These are phyloP conservation scores for Rhyacichthys aspro DNA, from an alignment of 2,797 vertebrate genomes.

Conservation along the genomic window DNA sequence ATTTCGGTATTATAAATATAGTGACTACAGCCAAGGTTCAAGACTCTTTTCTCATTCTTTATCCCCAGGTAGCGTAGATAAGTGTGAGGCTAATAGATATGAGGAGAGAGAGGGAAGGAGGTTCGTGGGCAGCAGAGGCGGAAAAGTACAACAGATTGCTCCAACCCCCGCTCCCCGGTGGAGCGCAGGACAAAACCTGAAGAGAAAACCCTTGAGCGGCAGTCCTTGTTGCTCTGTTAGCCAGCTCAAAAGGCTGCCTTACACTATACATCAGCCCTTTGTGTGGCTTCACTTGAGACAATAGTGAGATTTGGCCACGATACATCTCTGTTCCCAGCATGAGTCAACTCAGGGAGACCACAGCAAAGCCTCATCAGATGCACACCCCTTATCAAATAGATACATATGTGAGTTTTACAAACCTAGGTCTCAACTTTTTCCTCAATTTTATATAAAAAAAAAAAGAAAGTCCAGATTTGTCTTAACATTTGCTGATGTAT, in stretches of 20 bases:
- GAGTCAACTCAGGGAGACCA: constrained; percentile 21
- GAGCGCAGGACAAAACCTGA: constrained; percentile 72
- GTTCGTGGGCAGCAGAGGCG: constrained; percentile 42
- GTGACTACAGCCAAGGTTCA: background rate
- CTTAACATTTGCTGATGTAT: background rate
- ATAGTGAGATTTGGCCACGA: constrained; percentile 58
- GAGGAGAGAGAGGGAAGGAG: background rate
- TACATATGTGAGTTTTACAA: background rate
- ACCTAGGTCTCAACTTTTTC: background rate
- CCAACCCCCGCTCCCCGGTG: constrained; percentile 67
- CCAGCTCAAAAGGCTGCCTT: constrained; percentile 65
- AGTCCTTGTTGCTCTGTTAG: constrained; percentile 52
- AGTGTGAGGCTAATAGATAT: constrained; percentile 25
- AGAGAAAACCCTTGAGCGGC: constrained; percentile 58
- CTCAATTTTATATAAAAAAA: background rate
- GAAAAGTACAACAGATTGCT: constrained; percentile 77
- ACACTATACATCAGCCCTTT: constrained; percentile 59
- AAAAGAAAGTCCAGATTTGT: no score
- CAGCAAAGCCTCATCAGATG: background rate
- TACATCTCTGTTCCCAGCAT: constrained; percentile 62
- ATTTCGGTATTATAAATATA: background rate
- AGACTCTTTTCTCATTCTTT: background rate
- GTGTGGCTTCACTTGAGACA: constrained; percentile 47
- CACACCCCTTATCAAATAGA: background rate
- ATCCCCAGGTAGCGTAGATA: constrained; percentile 49